These are phyloP conservation scores for Echeneis naucrates DNA, from an alignment of 2,797 vertebrate species.

Conservation along the genomic window DNA sequence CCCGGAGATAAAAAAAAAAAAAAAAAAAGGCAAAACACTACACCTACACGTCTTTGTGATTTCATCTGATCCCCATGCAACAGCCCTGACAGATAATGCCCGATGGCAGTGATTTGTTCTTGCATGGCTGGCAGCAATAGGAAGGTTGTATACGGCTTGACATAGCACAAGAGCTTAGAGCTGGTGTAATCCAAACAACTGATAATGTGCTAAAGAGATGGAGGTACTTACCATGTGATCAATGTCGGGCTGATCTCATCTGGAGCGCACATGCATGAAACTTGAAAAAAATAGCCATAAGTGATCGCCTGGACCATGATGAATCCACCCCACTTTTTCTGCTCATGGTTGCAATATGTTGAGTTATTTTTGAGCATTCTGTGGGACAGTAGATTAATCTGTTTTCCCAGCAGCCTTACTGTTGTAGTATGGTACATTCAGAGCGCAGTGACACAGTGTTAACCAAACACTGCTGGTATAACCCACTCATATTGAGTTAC, in stretches of 20 bases:
- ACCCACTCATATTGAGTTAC: constrained; percentile 61
- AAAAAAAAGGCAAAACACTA: constrained; percentile 67
- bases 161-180: constrained; percentile 56
- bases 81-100: constrained; percentile 68
- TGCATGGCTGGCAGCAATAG: constrained; percentile 61
- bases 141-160: constrained; percentile 52
- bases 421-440: constrained; percentile 42
- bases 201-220: constrained; percentile 46
- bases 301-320: constrained; percentile 18
- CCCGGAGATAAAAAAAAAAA: constrained; percentile 43
- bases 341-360: constrained; percentile 17
- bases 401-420: constrained; percentile 10
- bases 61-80: constrained; percentile 57
- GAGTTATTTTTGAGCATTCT: constrained; percentile 33
- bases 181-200: constrained; percentile 48
- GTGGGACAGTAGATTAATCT: constrained; percentile 36
- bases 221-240: constrained; percentile 69
- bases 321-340: constrained; percentile 15
- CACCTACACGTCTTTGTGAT: constrained; percentile 73
- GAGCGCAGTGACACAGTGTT: constrained; percentile 36
- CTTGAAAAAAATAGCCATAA: constrained; percentile 29
- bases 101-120: constrained; percentile 68
- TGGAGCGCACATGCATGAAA: constrained; percentile 46
- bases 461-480: constrained; percentile 48
- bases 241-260: constrained; percentile 48